These are phyloP conservation scores for Masnerella sp. DNA, from an alignment of 2,888 invertebrate genomes.

Conservation along the genomic window DNA sequence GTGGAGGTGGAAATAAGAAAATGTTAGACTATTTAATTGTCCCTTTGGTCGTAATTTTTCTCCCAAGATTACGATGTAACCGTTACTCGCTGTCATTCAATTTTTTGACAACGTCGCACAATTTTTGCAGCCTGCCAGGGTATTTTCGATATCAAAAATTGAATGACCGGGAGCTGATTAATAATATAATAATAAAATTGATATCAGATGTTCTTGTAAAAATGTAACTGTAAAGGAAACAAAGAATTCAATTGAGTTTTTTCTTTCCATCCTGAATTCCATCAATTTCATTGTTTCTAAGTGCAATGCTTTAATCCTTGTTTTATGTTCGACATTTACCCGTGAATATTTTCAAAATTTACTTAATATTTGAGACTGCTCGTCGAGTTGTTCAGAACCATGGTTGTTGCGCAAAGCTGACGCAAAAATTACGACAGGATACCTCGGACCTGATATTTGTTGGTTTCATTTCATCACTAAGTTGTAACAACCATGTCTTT, in stretches of 20 bases:
- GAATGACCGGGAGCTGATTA: conserved; percentile 21
- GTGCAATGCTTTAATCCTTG: too few relatives aligned
- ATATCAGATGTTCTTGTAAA: conserved; percentile 1
- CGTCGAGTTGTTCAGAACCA: conserved; percentile 9
- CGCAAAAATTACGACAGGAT: conserved; percentile 44
- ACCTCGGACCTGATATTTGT: background rate
- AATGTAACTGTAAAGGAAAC: background rate
- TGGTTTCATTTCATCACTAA: conserved; percentile 3
- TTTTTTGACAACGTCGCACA: conserved; percentile 15
- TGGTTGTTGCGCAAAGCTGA: conserved; percentile 48
- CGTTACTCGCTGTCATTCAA: conserved; percentile 26
- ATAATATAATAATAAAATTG: conserved; percentile 3
- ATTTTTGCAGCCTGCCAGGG: conserved; percentile 7
- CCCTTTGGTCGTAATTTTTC: background rate
- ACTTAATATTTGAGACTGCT: too few relatives aligned
- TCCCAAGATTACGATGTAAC: background rate
- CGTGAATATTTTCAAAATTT: too few relatives aligned
- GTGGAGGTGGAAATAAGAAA: conserved; percentile 14
- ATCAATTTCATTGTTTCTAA: background rate
- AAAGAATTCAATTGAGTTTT: conserved; percentile 8
- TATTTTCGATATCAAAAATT: conserved; percentile 9
- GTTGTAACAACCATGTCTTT: conserved; percentile 40
- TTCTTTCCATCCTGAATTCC: conserved; percentile 18
- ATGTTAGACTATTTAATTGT: background rate
- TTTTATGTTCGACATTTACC: too few relatives aligned